Evolutionary conservation across 2,113 vertebrate species (phyloP), one percentile per base, ranked within the genome.

Genomic region (Brachyistius frenatus): DNA sequence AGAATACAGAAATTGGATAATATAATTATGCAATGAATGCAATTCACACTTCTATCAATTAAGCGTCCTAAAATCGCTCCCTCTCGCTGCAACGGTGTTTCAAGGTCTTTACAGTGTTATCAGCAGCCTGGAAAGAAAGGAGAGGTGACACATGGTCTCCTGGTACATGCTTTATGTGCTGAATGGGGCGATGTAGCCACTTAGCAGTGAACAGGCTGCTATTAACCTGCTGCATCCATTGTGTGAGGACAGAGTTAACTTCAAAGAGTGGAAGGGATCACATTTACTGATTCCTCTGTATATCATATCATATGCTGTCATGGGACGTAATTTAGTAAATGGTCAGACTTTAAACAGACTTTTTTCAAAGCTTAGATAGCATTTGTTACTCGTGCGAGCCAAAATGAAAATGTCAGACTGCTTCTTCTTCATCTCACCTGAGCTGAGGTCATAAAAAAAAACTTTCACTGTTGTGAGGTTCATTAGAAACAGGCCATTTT

Each of bases 201-300:
- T 89, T 54, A 72, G 47, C 44, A 39, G 70, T 9, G 47, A 78
- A 69, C 41, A 33, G 44, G 33, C 66, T 62, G 58, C 76, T 63
- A 66, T 67, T 82, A 77, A 85, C 69, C 66, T 76, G 78, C 86
- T 64, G 55, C 56, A 55, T 56, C 49, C 46, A 46, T 23, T 69
- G 78, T 84, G 73, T 44, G 31, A 62, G 31, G 56, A 76, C 61
- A 55, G 39, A 62, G 62, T 53, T 30, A 49, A 66, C 50, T 72
- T 44, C 15, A 33, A 69, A 65, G 41, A 39, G 73, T 9, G 23
- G 23, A 23, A 23, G 36, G 14, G 73, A 76, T 69, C 80, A 63
- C 46, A 56, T 47, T 41, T 14, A 30, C 5, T 1, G 30, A 80
- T 37, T 81, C 72, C 81, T 73, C 36, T 2, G 73, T 71, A 63